Base-by-base conservation (phyloP, 2,113 vertebrate species). In the Enhydra lutris region DNA sequence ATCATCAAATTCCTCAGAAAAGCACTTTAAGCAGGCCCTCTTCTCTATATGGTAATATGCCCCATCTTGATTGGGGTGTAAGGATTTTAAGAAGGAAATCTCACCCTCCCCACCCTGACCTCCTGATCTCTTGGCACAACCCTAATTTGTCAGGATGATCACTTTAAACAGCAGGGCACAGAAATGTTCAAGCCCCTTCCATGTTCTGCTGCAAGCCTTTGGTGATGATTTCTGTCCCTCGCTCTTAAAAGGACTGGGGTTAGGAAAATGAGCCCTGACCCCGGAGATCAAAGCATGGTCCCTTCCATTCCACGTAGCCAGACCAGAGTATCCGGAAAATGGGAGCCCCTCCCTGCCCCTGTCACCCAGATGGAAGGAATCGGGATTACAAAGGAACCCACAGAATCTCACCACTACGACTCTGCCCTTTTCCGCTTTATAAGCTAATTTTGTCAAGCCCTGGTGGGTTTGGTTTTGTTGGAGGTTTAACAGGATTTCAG, bases 401-500 rank as follows among this genome's bases (percentile, higher is more conserved):
- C 76, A n/a, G 93, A 87, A 50, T 57, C 97, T 95, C 52, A 34
- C 83, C 78, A 20, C 89, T 61, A 92, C 97, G 96, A 87, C 89
- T n/a, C 0, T 45, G n/a, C 6, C 71, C 97, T 82, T 83, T 73
- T 96, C 92, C 95, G 90, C 89, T 94, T 94, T 94, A 84, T 82
- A 89, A 97, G 98, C 98, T 98, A 97, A 96, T 91, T 94, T 95
- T 57, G 89, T 98, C 98, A 98, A 85, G 98, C 96, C 98, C 98
- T 95, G 96, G 97, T 97, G 95, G 96, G 79, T 98, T 98, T 98
- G 98, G 98, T 98, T 98, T 98, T 98, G 98, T 98, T 97, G 97
- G 88, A 0, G 45, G 57, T 98, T 98, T 98, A 98, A 99, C 92
- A 98, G 97, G 98, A 98, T 99, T 98, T 98, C 95, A 97, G 98